These are phyloP conservation scores for Eulemur albifrons DNA, from an alignment of 2,797 vertebrate species.

Conservation along the genomic window DNA sequence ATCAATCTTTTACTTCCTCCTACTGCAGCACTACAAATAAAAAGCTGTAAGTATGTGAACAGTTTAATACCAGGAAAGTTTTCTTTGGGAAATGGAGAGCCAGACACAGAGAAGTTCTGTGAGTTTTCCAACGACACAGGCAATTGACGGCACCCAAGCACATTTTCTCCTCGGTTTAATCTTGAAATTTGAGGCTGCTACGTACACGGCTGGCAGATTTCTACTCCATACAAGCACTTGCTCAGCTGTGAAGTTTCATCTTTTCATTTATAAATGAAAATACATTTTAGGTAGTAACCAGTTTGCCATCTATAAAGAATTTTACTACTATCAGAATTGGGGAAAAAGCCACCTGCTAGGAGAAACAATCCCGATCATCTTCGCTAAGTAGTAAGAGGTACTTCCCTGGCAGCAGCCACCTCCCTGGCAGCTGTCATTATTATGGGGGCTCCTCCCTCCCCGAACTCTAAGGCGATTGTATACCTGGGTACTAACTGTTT, in stretches of 20 bases:
- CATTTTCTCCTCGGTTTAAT: not conserved
- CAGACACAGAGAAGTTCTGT: not conserved
- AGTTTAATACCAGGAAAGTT: not conserved
- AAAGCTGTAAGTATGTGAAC: not conserved
- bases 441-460: not conserved
- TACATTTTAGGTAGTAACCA: not conserved
- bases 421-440: not conserved
- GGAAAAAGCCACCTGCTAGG: not conserved
- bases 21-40: not conserved
- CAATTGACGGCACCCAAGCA: rapidly evolving
- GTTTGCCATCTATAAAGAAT: not conserved
- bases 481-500: not conserved
- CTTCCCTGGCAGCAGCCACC: not conserved
- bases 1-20: not conserved
- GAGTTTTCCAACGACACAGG: not conserved
- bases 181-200: not conserved
- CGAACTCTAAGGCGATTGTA: not conserved
- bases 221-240: not conserved
- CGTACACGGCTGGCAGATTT: not conserved
- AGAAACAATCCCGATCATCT: not conserved
- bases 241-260: not conserved
- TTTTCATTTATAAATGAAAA: constrained; percentile 19
- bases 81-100: not conserved
- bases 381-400: not conserved
- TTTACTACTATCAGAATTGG: not conserved